Base-by-base conservation (phyloP, 2,797 vertebrate species). In the Semotilus atromaculatus region DNA sequence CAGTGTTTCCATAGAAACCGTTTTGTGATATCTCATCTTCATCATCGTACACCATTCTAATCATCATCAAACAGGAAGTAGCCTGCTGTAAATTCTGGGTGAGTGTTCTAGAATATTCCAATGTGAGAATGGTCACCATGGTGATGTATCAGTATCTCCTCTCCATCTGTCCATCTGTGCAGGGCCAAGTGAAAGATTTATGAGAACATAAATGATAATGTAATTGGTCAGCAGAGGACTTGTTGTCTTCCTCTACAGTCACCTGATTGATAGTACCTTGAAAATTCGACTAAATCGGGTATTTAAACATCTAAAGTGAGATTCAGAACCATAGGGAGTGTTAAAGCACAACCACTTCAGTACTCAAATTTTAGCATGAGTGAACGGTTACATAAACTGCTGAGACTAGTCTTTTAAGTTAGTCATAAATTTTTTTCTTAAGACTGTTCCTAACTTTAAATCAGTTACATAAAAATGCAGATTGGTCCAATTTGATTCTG, bases 81-180 rank as follows among this genome's bases (percentile, higher is more conserved):
- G 40, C 43, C 75, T 16, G 8, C 4, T 76, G 11, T 23, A 76
- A 83, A 77, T n/a, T 76, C 31, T 76, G 36, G 19, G 11, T 38
- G 43, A 77, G 62, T 40, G 73, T 68, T 77, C 73, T 55, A 26
- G 55, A 51, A 45, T 58, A 45, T 60, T 53, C 34, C 3, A 67
- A 81, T 60, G 79, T 70, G 62, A 23, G 48, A 78, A 64, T 51
- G 13, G 18, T 89, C 86, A 21, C 86, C 73, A 87, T 87, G 84
- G 88, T 45, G 81, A 89, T 84, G 29, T 68, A 60, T 51, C 10
- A 14, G 77, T 53, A 29, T 84, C 40, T 43, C n/a, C 55, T 84
- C 64, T 70, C 78, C 86, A 84, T 84, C 86, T 87, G 84, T 85
- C 70, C 38, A 58, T 84, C n/a, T n/a, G n/a, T 83, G 13, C 51